Conservation (phyloP, 2,888 invertebrate genomes). For the Slavum lentiscoides region DNA sequence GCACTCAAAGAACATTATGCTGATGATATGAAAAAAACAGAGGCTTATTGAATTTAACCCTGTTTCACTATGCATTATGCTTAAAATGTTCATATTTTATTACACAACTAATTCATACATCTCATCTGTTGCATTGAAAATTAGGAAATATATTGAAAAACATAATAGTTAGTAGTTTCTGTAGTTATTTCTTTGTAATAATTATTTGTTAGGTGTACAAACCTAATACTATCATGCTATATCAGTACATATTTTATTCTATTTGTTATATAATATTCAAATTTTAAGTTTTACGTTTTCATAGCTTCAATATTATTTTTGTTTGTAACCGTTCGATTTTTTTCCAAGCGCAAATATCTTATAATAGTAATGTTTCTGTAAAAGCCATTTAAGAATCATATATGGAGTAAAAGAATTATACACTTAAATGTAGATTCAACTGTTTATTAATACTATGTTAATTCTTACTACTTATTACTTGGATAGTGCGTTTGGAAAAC, state of each 20-base stretch:
- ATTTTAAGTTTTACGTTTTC: background rate
- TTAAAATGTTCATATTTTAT: background rate
- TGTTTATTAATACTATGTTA: too few relatives aligned
- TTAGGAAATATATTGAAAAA: background rate
- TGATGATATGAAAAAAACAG: conserved; percentile 22
- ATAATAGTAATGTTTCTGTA: too few relatives aligned
- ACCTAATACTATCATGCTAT: background rate
- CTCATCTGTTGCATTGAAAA: background rate
- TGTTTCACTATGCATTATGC: background rate
- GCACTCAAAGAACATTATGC: conserved; percentile 64
- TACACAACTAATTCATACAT: conserved; percentile 1
- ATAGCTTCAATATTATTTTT: background rate
- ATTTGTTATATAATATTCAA: conserved; percentile 3
- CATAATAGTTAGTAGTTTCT: conserved; percentile 1
- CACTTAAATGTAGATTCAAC: too few relatives aligned
- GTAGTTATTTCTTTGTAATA: conserved; percentile 8
- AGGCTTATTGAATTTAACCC: conserved; percentile 1
- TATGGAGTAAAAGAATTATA: too few relatives aligned
- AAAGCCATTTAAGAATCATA: too few relatives aligned
- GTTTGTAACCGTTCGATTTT: background rate
- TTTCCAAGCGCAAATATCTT: background rate
- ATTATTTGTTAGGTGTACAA: background rate
- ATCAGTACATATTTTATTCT: conserved; percentile 10
- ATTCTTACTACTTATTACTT: too few relatives aligned
- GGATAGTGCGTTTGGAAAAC: too few relatives aligned